These are phyloP conservation scores for Macrostomum cliftonense DNA, from an alignment of 2,888 invertebrate genomes.

Conservation along the genomic window DNA sequence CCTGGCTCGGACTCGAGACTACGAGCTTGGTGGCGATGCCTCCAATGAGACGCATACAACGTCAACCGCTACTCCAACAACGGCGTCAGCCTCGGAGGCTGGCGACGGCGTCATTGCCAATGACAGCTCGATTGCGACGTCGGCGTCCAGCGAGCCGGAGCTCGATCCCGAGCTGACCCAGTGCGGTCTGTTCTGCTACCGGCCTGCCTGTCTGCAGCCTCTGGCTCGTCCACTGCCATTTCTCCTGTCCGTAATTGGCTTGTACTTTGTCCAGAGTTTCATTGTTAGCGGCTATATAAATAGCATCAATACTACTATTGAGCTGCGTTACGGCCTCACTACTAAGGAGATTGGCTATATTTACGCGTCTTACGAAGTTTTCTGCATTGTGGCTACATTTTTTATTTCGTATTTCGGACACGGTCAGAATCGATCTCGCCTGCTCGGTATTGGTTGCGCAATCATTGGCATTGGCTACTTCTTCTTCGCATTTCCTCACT, in stretches of 20 bases:
- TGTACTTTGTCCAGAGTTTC: conserved; percentile 14
- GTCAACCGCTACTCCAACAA: no score
- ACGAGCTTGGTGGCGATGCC: no score
- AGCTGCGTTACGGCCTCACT: conserved; percentile 13
- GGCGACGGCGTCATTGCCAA: no score
- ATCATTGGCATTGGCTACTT: conserved; percentile 13
- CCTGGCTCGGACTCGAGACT: no score
- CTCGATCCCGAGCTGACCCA: background rate
- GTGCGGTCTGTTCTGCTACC: conserved; percentile 4
- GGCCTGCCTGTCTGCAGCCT: conserved; percentile 9
- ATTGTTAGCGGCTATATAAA: conserved; percentile 14
- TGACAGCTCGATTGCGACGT: no score
- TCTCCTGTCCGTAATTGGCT: conserved; percentile 10
- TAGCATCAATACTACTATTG: conserved; percentile 14
- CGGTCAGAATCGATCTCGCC: conserved; percentile 11
- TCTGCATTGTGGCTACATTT: conserved; percentile 10
- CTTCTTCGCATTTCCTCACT: conserved; percentile 15
- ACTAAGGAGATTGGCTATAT: conserved; percentile 13
- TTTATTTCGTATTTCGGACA: conserved; percentile 13
- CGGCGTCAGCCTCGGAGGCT: no score
- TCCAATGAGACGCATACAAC: no score
- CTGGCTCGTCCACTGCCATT: conserved; percentile 11
- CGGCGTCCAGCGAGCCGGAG: no score
- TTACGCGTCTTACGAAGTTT: conserved; percentile 13
- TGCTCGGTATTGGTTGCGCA: conserved; percentile 10